Conservation (phyloP, 2,888 invertebrate genomes). For the Acanthosepion lycidas region DNA sequence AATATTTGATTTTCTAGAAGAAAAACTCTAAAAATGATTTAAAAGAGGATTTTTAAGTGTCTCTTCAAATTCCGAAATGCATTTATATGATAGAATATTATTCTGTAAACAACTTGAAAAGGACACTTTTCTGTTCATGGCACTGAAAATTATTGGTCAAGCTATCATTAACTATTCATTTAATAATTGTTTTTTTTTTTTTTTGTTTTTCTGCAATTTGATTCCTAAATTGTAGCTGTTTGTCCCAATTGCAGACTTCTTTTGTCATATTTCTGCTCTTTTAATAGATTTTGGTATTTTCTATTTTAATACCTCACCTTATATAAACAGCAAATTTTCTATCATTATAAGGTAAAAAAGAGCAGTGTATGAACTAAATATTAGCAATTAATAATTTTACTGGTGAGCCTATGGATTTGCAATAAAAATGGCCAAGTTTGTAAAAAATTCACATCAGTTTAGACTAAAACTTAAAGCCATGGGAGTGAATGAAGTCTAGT, state of each 20-base stretch:
- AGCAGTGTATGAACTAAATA: background rate
- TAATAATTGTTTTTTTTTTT: background rate
- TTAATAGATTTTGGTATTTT: background rate
- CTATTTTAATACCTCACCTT: no score
- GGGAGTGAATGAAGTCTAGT: background rate
- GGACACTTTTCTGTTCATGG: background rate
- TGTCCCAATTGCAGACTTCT: background rate
- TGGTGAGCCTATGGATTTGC: no score
- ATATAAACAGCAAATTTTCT: no score
- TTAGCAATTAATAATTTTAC: background rate
- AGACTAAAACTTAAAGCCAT: background rate
- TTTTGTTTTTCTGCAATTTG: background rate
- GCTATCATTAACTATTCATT: background rate
- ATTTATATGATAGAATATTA: no score
- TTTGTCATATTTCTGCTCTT: background rate
- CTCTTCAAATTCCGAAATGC: no score
- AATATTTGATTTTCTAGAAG: background rate
- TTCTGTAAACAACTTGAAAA: background rate
- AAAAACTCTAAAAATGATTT: background rate
- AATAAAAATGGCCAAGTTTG: background rate
- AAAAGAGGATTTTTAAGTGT: no score
- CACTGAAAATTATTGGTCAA: background rate
- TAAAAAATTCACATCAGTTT: background rate
- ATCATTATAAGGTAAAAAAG: background rate
- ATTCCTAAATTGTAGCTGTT: background rate